Base-by-base conservation (phyloP, 2,113 vertebrate genomes). In the Budorcas taxicolor region DNA sequence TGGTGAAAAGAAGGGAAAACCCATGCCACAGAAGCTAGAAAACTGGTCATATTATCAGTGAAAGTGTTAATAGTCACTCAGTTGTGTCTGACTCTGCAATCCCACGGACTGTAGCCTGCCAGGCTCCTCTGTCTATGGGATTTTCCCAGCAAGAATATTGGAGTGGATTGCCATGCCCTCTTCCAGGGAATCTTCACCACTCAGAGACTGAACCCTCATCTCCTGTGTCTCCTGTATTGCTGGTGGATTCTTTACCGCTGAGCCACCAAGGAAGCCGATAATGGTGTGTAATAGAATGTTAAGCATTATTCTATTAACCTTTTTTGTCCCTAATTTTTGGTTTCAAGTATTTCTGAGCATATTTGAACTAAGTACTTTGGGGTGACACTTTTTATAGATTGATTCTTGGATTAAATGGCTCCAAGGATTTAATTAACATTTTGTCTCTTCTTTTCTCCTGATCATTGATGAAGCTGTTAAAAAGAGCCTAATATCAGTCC, bases 331-430 rank as follows among this genome's bases (percentile, higher is more conserved):
- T 83, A 76, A 27, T 55, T 83, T 83, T 40, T 55, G 16, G 85
- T 95, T 92, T n/a, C 84, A 92, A 87, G 47, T 90, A 90, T 97
- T 92, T 95, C 23, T 95, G 60, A 71, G 53, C 25, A 78, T 96
- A 84, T 78, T 89, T 94, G 36, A 91, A 43, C 36, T 87, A 85
- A 94, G 23, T 29, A 71, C 36, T 86, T 58, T 82, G 62, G 31
- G 7, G 9, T 83, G 55, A 55, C 25, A 17, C 7, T 19, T 87
- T 97, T 93, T 89, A 87, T 83, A 96, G 53, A 78, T 58, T 82
- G 84, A 84, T 78, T 36, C 45, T 89, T 84, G 17, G 45, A 53
- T 76, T 64, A 94, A 96, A 86, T n/a, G 16, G 15, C 23, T 60
- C 45, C 53, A 85, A 87, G 9, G 40, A 94, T 86, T 96, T 96